Percentiles rank a stretch among this genome's conserved stretches.
These are phyloP conservation scores for Pristionchus exspectatus DNA, from an alignment of 2,888 invertebrate genomes.

Conservation along the genomic window DNA sequence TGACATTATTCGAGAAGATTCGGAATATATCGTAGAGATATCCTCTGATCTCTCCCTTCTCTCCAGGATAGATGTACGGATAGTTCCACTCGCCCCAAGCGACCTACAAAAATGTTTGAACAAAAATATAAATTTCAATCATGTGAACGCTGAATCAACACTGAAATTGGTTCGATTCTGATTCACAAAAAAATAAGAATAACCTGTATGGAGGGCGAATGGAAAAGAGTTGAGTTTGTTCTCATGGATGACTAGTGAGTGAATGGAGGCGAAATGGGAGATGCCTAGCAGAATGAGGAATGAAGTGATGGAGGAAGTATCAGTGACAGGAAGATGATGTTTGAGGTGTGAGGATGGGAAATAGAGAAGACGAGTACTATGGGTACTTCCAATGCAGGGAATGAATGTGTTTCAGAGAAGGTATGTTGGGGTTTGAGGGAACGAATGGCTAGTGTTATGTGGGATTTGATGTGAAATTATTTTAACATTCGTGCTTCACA, in stretches of 20 bases:
- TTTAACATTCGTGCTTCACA: too few relatives aligned
- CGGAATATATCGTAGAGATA: background rate
- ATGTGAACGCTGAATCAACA: too few relatives aligned
- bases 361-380: background rate
- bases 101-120: background rate
- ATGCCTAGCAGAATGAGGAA: too few relatives aligned
- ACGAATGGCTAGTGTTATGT: too few relatives aligned
- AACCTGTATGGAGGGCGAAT: background rate
- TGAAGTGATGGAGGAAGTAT: background rate
- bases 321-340: background rate
- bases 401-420: too few relatives aligned
- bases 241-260: background rate
- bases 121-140: background rate
- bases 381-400: too few relatives aligned
- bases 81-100: slow-evolving; percentile 6
- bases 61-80: slow-evolving; percentile 6
- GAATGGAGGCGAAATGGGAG: too few relatives aligned
- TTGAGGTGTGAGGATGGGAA: slow-evolving; percentile 3
- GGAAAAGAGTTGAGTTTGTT: background rate
- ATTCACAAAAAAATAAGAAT: background rate
- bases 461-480: too few relatives aligned
- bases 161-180: too few relatives aligned
- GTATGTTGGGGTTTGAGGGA: too few relatives aligned
- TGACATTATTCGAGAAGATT: background rate
- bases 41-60: background rate